A percentile compares a stretch with the other conserved stretches of the same genome.
phyloP scores from a whole-genome alignment of 92 coral and sea anemone genomes.

The Paramuricea clavata region DNA sequence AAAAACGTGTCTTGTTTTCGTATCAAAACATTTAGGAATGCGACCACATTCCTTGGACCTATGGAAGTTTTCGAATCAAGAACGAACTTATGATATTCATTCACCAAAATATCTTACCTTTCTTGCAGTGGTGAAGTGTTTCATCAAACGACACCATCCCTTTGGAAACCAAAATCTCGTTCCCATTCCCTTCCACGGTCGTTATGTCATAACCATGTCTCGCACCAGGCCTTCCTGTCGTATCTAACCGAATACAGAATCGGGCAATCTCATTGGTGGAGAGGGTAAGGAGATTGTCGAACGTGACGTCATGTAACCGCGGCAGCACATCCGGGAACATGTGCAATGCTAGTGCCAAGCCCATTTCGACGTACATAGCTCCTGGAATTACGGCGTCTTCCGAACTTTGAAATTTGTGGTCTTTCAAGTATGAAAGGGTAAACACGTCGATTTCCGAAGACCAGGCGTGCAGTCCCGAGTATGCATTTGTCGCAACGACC shows the following conservation, averaged over 20 bases:
- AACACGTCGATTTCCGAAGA: conserved; percentile 82
- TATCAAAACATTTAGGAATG: no score
- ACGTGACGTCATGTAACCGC: conserved; percentile 68
- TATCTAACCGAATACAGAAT: not conserved
- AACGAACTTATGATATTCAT: not conserved
- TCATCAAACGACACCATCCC: conserved; percentile 4
- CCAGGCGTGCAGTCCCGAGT: conserved; percentile 86
- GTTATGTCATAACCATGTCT: conserved; percentile 11
- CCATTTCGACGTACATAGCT: conserved; percentile 86
- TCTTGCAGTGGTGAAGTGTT: not conserved
- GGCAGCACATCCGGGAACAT: conserved; percentile 53
- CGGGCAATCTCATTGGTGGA: conserved; percentile 72
- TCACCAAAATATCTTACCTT: conserved; percentile 1
- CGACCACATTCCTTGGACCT: no score
- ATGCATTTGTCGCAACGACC: conserved; percentile 67
- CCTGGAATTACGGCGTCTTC: conserved; percentile 89
- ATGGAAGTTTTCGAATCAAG: no score
- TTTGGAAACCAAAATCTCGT: conserved; percentile 12
- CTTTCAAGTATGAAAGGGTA: conserved; percentile 76
- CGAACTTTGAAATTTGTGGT: conserved; percentile 75
- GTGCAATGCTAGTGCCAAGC: conserved; percentile 83
- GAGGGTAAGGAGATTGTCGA: conserved; percentile 78
- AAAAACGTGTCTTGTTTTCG: no score
- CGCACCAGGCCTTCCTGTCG: not conserved
- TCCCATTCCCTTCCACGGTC: conserved; percentile 9